A percentile compares a stretch with the other conserved stretches of the same genome.
Evolutionary conservation across 2,888 invertebrate species (phyloP).

Genomic region (Hartigia nigra): DNA sequence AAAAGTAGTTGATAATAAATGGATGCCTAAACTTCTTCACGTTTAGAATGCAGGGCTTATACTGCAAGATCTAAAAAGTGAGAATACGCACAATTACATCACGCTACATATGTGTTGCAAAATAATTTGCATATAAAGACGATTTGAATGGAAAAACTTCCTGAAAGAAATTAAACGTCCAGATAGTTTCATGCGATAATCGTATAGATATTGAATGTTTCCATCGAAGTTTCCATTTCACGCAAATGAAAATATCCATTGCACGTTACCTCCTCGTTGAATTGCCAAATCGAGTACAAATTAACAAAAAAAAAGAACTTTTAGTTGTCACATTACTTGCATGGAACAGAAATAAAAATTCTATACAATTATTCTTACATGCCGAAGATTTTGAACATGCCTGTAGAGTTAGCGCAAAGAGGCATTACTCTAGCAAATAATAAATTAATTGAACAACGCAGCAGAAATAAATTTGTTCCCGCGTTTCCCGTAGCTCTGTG

Average conservation of each 20-base stretch:
- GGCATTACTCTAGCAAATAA: neutral
- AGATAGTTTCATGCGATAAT: neutral
- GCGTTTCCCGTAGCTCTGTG: neutral
- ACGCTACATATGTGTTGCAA: neutral
- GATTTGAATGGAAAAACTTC: neutral
- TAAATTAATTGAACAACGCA: neutral
- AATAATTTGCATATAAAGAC: neutral
- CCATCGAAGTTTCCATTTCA: neutral
- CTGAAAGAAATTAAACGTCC: neutral
- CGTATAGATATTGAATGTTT: neutral
- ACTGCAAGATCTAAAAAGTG: neutral
- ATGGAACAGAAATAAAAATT: neutral
- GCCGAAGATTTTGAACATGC: neutral
- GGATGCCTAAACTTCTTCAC: neutral
- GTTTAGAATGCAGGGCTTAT: neutral
- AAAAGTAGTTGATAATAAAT: neutral
- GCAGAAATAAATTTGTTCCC: neutral
- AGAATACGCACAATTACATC: neutral
- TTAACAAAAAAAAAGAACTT: conserved; percentile 31
- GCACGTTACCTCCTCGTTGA: neutral
- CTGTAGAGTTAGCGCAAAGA: neutral
- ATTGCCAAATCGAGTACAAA: conserved; percentile 5
- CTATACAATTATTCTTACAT: neutral
- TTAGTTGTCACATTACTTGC: neutral
- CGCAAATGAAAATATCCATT: neutral